Base-by-base conservation (phyloP, 2,113 vertebrate species). In the Calonectris borealis region DNA sequence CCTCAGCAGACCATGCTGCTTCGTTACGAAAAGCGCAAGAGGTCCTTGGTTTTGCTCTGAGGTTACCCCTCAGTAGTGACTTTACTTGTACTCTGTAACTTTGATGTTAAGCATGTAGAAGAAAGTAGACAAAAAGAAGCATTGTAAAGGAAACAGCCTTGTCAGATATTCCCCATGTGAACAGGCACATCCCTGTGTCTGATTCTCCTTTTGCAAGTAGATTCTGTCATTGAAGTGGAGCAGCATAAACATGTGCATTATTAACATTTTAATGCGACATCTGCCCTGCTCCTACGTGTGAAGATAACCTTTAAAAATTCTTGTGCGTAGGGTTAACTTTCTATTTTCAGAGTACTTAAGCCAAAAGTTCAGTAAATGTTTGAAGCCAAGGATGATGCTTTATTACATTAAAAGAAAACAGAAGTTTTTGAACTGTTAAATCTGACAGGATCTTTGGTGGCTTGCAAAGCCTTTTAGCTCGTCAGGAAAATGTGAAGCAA, bases 11-110 rank as follows among this genome's bases (percentile, higher is more conserved):
- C 9, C 1, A 0, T 18, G 16, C 13, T 2, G 14, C 26, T 52
- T 57, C 1, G 2, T 26, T 52, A 7, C 4, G 1, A 42, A 68
- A 75, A 66, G 34, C 4, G 0, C 58, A 18, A 44, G 76, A 49
- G 24, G 34, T 18, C 69, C 31, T 84, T 0, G 2, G 31, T 55
- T 90, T 34, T 75, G 18, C 51, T 40, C 55, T 44, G 49, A 18
- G 44, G 11, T 62, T 78, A 36, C 40, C 16, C 26, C 44, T 84
- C 21, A 22, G 44, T 26, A 36, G 40, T 22, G 46, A 10, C 17
- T 68, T 65, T 78, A 26, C 15, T 40, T 54, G 46, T 52, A 26
- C 44, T 49, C 7, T 73, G 14, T 21, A 42, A 17, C 26, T 79
- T 61, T 17, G 52, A 16, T 70, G 54, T 73, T 51, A 57, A 61